Percentiles rank a stretch among this genome's conserved stretches.
Conservation (phyloP, 1,140 invertebrate genomes). For the silkworm (Bombyx mori) region DNA sequence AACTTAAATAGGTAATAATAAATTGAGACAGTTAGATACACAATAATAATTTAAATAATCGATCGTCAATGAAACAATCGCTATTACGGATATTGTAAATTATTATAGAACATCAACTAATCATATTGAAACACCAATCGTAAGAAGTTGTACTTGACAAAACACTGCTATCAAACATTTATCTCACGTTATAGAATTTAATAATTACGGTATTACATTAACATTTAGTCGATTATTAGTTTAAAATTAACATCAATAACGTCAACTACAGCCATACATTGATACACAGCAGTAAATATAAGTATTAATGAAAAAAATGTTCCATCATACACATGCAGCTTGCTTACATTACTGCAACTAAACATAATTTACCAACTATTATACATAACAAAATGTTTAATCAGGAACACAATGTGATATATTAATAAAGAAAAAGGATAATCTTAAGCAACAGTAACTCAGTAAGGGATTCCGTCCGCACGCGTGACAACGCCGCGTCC, state of each 20-base stretch:
- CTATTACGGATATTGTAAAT: conserved; percentile 3
- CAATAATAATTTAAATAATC: conserved; percentile 38
- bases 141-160: conserved; percentile 30
- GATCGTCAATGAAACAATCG: conserved; percentile 26
- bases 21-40: conserved; percentile 31
- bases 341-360: neutral
- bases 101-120: conserved; percentile 4
- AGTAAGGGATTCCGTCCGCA: neutral
- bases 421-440: conserved; percentile 30
- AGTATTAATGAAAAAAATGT: neutral
- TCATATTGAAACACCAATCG: conserved; percentile 29
- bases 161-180: conserved; percentile 14
- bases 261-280: neutral
- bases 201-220: neutral
- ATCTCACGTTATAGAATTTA: neutral
- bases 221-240: conserved; percentile 5
- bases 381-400: conserved; percentile 17
- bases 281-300: no score
- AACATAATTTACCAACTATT: conserved; percentile 3
- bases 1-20: conserved; percentile 59
- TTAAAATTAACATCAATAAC: conserved; percentile 8
- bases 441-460: conserved; percentile 34
- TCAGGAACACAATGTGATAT: conserved; percentile 28
- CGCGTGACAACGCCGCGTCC: conserved; percentile 14
- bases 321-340: neutral